A percentile compares a stretch with the other conserved stretches of the same genome.
Evolutionary conservation across 2,888 invertebrate species (phyloP).

Genomic region (Temnothorax rugatulus): DNA sequence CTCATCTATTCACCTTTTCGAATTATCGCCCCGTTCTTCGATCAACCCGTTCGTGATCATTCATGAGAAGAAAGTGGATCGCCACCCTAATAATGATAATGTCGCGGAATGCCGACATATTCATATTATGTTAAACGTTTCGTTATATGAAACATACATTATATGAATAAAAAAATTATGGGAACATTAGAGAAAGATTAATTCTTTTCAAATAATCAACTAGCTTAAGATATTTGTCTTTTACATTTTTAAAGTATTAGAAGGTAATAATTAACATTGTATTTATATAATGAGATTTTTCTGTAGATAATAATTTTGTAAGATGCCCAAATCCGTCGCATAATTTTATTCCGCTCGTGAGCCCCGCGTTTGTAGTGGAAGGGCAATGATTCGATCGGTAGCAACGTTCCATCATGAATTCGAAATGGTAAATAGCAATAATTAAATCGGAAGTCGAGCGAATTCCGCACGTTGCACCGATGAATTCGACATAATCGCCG

Average conservation of each 20-base stretch:
- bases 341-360: constrained; percentile 58
- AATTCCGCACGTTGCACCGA: constrained; percentile 75
- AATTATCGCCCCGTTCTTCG: constrained; percentile 63
- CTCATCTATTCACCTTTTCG: constrained; percentile 65
- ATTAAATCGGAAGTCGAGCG: constrained; percentile 78
- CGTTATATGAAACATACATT: neutral
- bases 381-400: constrained; percentile 69
- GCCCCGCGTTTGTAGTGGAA: constrained; percentile 65
- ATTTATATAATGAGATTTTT: neutral
- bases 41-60: constrained; percentile 33
- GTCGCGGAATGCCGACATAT: neutral
- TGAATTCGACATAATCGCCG: constrained; percentile 78
- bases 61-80: constrained; percentile 25
- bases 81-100: neutral
- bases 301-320: neutral
- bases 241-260: neutral
- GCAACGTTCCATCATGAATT: constrained; percentile 73
- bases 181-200: neutral
- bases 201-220: neutral
- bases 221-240: neutral
- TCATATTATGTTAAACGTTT: neutral
- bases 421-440: constrained; percentile 79
- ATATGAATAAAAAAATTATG: neutral
- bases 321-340: constrained; percentile 1
- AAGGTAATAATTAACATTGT: neutral